Base-by-base conservation (phyloP, 2,888 invertebrate genomes). In the Eristalinus aeneus region DNA sequence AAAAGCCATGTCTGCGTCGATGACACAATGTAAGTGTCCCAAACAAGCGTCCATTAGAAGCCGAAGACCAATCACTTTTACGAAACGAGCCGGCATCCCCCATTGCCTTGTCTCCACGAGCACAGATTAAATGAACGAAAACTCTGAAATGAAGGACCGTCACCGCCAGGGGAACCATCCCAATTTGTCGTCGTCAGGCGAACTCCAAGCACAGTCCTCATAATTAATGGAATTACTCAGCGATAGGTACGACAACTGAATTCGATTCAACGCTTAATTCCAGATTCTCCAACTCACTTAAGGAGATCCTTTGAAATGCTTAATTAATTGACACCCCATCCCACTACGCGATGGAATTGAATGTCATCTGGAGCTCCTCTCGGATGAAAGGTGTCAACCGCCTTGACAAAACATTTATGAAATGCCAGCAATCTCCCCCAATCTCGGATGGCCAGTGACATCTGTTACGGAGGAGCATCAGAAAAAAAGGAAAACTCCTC, bases 291-390 rank as follows among this genome's bases (percentile, higher is more conserved):
- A 34, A 65, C 58, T 36, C 64, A 75, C 12, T 72, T 32, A n/a
- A 11, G 54, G 1, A 9, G 54, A n/a, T 58, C 32, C 31, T 39
- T 76, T 54, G 11, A 81, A 67, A 65, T 71, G 53, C 54, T 71
- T 36, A 53, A 76, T 65, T 81, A 67, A 76, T 81, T 81, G 61
- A 16, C 46, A 46, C 16, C 16, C n/a, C 46, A 16, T 16, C 39
- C 39, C 39, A 6, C 5, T 6, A 1, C 12, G 11, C 12, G 3
- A n/a, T 16, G 46, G 67, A 36, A 16, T 75, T n/a, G 56, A 76
- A 77, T 77, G 72, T 68, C 77, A 77, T 54, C 71, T 63, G 54
- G 39, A 8, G 34, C 32, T 61, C 56, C 76, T 67, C 36, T 54
- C 56, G 32, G 23, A 56, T 10, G 10, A 2, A 20, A 71, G 34